Base-by-base conservation (phyloP, 2,113 vertebrate genomes). In the Orientallactaga bullata region DNA sequence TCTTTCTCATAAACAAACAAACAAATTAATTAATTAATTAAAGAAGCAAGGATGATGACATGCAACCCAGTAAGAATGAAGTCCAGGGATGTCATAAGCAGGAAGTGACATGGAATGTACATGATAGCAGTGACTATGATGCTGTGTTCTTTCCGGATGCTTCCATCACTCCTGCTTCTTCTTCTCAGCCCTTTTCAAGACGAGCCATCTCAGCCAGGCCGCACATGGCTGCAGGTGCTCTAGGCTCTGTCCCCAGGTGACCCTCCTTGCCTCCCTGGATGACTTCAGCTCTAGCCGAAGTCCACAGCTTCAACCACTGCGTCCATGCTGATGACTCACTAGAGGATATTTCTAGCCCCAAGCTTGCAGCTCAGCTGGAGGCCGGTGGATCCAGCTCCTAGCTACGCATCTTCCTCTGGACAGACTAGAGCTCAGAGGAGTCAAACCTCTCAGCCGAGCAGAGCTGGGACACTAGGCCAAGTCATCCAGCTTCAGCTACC, bases 271-370 rank as follows among this genome's bases (percentile, higher is more conserved):
- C 39, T 84, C 85, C 91, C 55, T 1, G 21, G 55, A 24, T 63
- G 78, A 84, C 94, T 89, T 87, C 83, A 73, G 92, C 32, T 24
- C 66, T 79, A 16, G 23, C 2, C 0, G 26, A 85, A 72, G 93
- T 35, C 92, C 78, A 65, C 1, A 0, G 79, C 88, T 55, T 89
- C 93, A n/a, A 35, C 85, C 87, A 42, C 65, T 85, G 58, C 32
- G 20, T 74, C 90, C 12, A 13, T 2, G 0, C 15, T 2, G 78
- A 77, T 93, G 95, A 94, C 90, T 96, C 90, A 94, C 4, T 3
- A 4, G 0, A 0, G 18, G 65, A 60, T 95, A 95, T 95, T 97
- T 96, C 96, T 71, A 95, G 94, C 79, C 83, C 39, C 85, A 88
- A 92, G 90, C 88, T 94, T 89, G 87, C 78, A 20, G 86, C 90